phyloP scores from a whole-genome alignment of 2,797 vertebrate genomes.

The Pseudomugil tenellus region DNA sequence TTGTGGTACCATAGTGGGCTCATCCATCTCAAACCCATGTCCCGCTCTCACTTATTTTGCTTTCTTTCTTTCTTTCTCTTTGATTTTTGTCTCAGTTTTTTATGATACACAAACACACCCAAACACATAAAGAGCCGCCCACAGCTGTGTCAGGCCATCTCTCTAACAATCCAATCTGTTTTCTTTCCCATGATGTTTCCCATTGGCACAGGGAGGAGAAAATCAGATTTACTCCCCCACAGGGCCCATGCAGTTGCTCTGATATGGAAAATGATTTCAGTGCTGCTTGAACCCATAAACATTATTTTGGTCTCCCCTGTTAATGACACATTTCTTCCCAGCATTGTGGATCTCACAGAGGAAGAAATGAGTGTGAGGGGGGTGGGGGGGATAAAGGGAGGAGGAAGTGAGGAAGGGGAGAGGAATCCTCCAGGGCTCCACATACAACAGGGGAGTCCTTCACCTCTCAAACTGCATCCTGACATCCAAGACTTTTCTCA shows the following conservation, averaged over 20 bases:
- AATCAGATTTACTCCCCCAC: constrained; percentile 84
- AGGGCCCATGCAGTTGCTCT: constrained; percentile 82
- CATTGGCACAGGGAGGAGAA: constrained; percentile 82
- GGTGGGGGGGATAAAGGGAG: constrained; percentile 36
- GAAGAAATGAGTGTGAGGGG: constrained; percentile 64
- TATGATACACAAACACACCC: constrained; percentile 51
- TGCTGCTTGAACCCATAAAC: constrained; percentile 82
- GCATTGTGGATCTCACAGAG: constrained; percentile 77
- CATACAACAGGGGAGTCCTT: constrained; percentile 73
- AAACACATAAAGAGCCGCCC: constrained; percentile 76
- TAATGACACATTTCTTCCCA: constrained; percentile 85
- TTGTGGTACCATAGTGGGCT: constrained; percentile 64
- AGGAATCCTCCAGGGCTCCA: constrained; percentile 65
- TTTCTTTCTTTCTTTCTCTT: constrained; percentile 33
- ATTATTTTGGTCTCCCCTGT: constrained; percentile 82
- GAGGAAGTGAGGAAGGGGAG: constrained; percentile 62
- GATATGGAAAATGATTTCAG: constrained; percentile 86
- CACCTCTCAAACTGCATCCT: constrained; percentile 72
- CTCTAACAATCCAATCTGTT: constrained; percentile 83
- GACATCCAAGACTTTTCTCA: constrained; percentile 66
- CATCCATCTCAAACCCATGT: constrained; percentile 63
- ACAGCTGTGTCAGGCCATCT: constrained; percentile 81
- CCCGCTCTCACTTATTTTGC: constrained; percentile 45
- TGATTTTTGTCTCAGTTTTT: constrained; percentile 32
- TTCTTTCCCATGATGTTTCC: constrained; percentile 86